Base-by-base conservation (phyloP, 1,140 invertebrate genomes). In the Cyphomyrmex costatus region DNA sequence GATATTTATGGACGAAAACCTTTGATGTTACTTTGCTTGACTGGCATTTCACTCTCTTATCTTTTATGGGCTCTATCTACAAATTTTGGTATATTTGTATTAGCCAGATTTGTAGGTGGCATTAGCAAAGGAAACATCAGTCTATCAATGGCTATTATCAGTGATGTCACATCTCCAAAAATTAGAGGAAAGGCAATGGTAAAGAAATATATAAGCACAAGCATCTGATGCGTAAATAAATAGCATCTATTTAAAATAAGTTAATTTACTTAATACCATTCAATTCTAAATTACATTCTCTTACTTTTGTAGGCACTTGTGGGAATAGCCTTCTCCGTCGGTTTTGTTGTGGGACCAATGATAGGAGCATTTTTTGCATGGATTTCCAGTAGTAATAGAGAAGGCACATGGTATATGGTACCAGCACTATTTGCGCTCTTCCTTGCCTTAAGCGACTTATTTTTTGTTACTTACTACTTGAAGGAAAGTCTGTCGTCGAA, bases 41-140 rank as follows among this genome's bases (percentile, higher is more conserved):
- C 98, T 77, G 98, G 98, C 21, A 98, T 99, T 90, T 96, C 97
- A 6, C 76, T 96, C 14, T 99, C 98, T 0, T 98, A 99, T 95
- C 95, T 97, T 7, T 86, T 99, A 65, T 99, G 99, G 99, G 97
- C 97, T 30, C 93, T 98, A 51, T 99, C 99, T 0, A 96, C 96
- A 77, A 98, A 97, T 93, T 99, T 99, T 95, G 96, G 97, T 16
- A 91, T 99, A 58, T 99, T 99, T 96, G 98, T 99, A 24, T 89
- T 99, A 56, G 98, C 99, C 0, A 96, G 99, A 91, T 97, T 99
- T 86, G 95, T 99, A 85, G 99, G 99, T 21, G 99, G 99, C 0
- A 96, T 99, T 4, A 98, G 98, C 92, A 99, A 99, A 96, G 99
- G 98, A 5, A 99, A 99, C 95, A 97, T 99, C 19, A 99, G 98